These are phyloP conservation scores for Athalia circularis DNA, from an alignment of 2,888 invertebrate species.

Conservation along the genomic window DNA sequence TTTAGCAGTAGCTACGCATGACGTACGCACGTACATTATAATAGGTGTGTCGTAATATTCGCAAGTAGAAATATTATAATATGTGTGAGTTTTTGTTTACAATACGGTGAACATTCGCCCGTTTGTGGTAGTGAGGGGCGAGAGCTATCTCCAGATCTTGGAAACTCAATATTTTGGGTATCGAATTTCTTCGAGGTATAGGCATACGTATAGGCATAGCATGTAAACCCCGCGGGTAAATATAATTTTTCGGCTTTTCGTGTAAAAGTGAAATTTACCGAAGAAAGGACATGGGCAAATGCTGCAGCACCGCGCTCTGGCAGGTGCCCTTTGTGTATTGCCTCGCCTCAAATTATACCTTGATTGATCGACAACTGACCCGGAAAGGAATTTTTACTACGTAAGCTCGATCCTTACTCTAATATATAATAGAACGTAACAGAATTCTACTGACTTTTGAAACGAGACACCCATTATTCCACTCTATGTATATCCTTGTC, in stretches of 20 bases:
- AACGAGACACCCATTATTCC: constrained; percentile 37
- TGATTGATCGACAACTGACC: constrained; percentile 32
- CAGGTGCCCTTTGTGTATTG: constrained; percentile 33
- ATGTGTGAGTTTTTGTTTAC: too few species aligned
- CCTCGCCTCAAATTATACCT: constrained; percentile 31
- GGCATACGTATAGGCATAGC: not conserved
- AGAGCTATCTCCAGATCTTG: constrained; percentile 48
- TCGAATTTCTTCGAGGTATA: constrained; percentile 57
- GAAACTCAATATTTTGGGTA: constrained; percentile 71
- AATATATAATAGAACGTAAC: not conserved
- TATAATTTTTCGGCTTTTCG: constrained; percentile 31
- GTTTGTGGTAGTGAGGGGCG: not conserved
- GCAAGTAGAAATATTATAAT: too few species aligned
- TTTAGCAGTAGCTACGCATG: not conserved
- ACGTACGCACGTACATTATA: not conserved
- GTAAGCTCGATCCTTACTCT: not conserved
- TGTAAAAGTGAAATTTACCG: constrained; percentile 26
- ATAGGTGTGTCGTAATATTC: too few species aligned
- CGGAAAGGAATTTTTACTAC: constrained; percentile 35
- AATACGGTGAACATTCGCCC: not conserved
- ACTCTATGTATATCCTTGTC: not conserved
- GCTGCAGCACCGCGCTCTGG: not conserved
- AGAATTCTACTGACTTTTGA: constrained; percentile 22
- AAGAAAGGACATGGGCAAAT: not conserved
- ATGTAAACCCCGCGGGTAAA: constrained; percentile 7